Conservation (phyloP, 2,888 invertebrate species). For the Gasteruption jaculator region DNA sequence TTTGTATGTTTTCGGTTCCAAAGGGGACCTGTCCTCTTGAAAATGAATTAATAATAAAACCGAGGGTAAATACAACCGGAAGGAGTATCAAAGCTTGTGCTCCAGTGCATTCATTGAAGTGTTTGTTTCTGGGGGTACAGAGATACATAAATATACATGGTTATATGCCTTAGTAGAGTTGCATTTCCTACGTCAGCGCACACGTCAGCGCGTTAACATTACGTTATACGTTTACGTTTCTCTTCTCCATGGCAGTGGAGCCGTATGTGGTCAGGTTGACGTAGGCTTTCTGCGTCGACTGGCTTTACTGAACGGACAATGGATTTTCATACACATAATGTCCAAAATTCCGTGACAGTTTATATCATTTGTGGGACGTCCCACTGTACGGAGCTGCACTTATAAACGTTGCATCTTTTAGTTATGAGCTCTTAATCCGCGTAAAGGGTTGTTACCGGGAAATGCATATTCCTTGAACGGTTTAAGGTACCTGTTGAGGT, state of each 20-base stretch:
- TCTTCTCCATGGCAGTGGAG: slow-evolving; percentile 22
- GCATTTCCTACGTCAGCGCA: slow-evolving; percentile 34
- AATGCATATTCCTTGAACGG: too few relatives aligned
- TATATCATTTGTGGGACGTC: slow-evolving; percentile 23
- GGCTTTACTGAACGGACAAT: slow-evolving; percentile 24
- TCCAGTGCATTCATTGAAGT: too few relatives aligned
- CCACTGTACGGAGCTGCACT: too few relatives aligned
- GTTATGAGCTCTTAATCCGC: too few relatives aligned
- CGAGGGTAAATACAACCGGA: too few relatives aligned
- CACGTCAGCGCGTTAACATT: slow-evolving; percentile 35
- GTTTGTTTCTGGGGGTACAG: neutral
- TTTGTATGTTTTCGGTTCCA: too few relatives aligned
- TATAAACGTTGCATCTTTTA: too few relatives aligned
- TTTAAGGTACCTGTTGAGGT: too few relatives aligned
- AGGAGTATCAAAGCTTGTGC: too few relatives aligned
- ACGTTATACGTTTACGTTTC: slow-evolving; percentile 23
- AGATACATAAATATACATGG: neutral
- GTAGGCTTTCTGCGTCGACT: slow-evolving; percentile 22
- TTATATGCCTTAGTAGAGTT: neutral
- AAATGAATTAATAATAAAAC: too few relatives aligned
- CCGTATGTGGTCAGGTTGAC: slow-evolving; percentile 25
- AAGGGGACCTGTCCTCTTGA: too few relatives aligned
- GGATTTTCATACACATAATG: slow-evolving; percentile 22
- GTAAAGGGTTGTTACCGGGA: too few relatives aligned
- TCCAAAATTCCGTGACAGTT: slow-evolving; percentile 26